Base-by-base conservation (phyloP, 1,140 invertebrate species). In the Antheraea mylitta region DNA sequence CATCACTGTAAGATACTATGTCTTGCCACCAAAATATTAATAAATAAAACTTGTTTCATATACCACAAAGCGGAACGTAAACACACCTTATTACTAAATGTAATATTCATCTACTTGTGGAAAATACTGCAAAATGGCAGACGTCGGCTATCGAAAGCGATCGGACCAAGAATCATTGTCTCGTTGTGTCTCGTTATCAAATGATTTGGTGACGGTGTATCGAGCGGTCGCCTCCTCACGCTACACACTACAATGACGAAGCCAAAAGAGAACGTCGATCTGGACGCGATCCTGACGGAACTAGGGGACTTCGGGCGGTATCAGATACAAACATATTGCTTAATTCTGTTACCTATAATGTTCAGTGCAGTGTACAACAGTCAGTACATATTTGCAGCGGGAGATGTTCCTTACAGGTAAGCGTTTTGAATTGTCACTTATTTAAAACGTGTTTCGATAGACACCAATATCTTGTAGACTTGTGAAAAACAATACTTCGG, bases 361-460 rank as follows among this genome's bases (percentile, higher is more conserved):
- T 87, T 87, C 67, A 77, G 78, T 61, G 86, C 87, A 0, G 75
- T 88, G 45, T 86, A 89, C 72, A 90, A 87, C 69, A 80, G 78
- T 42, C 90, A 92, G 67, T 92, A 85, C 64, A 82, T 91, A 42
- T 92, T 92, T 60, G 74, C 81, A 0, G 86, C 88, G 1, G 76
- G 73, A 3, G 79, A 76, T 36, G 65, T 79, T 7, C 59, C 76
- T 0, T 83, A 87, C 74, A 86, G 89, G 89, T 87, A 61, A 68
- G 79, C 68, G 22, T 30, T 30, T 30, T 30, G 22, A 30, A 30
- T 30, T 30, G 1, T 30, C 4, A 30, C 4, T 30, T 30, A 30
- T 30, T 30, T 2, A 30, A 30, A 30, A 30, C 22, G 22, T 30
- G 4, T 30, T 30, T 30, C 1, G 22, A 30, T 30, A 30, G 22